phyloP scores from a whole-genome alignment of 2,113 vertebrate genomes.

The Siniperca chuatsi region DNA sequence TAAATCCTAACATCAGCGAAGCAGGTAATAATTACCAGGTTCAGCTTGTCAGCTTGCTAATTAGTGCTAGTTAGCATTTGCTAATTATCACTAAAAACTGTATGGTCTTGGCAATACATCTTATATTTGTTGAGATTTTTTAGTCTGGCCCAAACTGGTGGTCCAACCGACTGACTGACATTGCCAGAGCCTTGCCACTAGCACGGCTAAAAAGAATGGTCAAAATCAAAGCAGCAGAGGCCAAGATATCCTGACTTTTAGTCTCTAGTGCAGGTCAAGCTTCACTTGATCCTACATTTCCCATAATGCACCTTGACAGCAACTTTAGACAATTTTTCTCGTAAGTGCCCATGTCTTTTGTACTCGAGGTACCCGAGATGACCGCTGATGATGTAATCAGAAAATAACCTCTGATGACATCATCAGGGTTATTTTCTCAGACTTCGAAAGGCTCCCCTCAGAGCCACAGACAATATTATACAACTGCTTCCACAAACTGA shows the following conservation, averaged over 20 bases:
- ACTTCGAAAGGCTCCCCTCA: not conserved
- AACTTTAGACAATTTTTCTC: too few relatives aligned
- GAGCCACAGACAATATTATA: not conserved
- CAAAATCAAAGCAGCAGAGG: not conserved
- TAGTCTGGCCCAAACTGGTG: too few relatives aligned
- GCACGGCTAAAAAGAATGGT: not conserved
- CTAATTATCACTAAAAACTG: too few relatives aligned
- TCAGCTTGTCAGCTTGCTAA: not conserved
- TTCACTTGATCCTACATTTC: not conserved
- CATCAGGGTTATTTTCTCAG: not conserved
- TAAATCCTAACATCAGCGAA: not conserved
- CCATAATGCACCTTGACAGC: slow-evolving; percentile 3
- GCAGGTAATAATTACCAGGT: not conserved
- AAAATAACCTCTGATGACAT: not conserved
- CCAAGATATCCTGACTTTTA: not conserved
- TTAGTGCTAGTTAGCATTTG: not conserved
- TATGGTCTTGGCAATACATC: too few relatives aligned
- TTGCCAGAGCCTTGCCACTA: too few relatives aligned
- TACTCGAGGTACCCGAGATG: not conserved
- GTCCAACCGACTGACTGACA: too few relatives aligned
- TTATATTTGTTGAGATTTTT: too few relatives aligned
- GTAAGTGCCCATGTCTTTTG: not conserved
- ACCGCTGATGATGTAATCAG: not conserved
- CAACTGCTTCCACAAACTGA: not conserved
- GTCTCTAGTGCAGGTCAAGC: not conserved